A percentile compares a stretch with the other conserved stretches of the same genome.
Evolutionary conservation across 2,888 invertebrate genomes (phyloP).

Genomic region (Pristionchus arcanus): DNA sequence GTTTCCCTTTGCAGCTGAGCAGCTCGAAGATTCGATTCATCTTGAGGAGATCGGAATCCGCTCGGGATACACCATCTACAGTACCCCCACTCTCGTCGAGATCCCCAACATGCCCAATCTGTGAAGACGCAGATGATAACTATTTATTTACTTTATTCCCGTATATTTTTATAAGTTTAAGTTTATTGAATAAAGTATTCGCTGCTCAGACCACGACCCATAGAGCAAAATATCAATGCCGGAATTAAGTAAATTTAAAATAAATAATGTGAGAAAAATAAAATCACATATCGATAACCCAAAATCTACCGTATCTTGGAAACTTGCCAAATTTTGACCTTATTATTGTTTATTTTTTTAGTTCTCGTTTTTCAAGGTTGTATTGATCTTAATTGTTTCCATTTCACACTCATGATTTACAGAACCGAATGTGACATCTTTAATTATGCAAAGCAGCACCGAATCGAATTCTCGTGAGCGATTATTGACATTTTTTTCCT

Average conservation of each 20-base stretch:
- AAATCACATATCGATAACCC: neutral
- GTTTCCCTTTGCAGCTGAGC: constrained; percentile 59
- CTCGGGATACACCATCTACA: constrained; percentile 70
- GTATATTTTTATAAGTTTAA: neutral
- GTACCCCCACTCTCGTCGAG: constrained; percentile 69
- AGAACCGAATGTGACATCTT: neutral
- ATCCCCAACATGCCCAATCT: constrained; percentile 70
- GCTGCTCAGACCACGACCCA: neutral
- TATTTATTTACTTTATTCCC: neutral
- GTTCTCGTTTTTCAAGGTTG: neutral
- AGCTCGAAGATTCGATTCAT: constrained; percentile 60
- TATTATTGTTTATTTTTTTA: neutral
- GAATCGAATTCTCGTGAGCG: neutral
- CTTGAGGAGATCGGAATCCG: constrained; percentile 64
- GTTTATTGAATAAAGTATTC: neutral
- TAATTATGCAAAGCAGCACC: neutral
- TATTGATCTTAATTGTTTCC: neutral
- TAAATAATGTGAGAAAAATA: neutral
- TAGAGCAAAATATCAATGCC: neutral
- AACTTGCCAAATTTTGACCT: neutral
- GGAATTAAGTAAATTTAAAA: neutral
- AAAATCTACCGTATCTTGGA: neutral
- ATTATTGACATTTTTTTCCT: neutral
- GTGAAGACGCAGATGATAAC: constrained; percentile 47
- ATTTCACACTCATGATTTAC: neutral